Conservation (phyloP, 2,113 vertebrate genomes). For the Plestiodon gilberti region DNA sequence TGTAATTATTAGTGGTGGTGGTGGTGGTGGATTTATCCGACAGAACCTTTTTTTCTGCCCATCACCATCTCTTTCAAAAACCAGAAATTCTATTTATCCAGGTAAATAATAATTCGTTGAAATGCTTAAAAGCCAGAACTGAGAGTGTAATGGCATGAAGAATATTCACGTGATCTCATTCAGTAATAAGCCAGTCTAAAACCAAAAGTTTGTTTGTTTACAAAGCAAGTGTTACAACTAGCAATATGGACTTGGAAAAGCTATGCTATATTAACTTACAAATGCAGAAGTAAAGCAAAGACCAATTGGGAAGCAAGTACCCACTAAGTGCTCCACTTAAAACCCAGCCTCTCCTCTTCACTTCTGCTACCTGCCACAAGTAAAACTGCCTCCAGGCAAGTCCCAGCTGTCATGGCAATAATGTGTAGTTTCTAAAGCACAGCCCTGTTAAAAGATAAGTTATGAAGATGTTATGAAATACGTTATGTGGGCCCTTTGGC, state of each 20-base stretch:
- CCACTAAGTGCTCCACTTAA: neutral
- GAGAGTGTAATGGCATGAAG: neutral
- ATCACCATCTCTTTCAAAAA: neutral
- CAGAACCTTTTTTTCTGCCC: too few species aligned
- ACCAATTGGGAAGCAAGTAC: neutral
- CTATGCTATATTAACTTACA: neutral
- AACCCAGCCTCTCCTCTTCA: neutral
- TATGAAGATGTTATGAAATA: too few species aligned
- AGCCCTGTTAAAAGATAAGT: neutral
- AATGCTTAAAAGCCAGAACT: neutral
- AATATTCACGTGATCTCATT: neutral
- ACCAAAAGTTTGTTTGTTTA: neutral
- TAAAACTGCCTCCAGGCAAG: neutral
- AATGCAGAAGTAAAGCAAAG: neutral
- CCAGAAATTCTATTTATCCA: neutral
- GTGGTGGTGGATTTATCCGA: neutral
- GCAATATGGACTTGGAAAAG: neutral
- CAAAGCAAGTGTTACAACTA: neutral
- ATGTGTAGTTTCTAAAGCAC: neutral
- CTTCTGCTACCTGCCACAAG: neutral
- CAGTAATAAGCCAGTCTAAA: neutral
- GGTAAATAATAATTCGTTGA: neutral
- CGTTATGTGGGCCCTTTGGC: too few species aligned
- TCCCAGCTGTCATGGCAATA: neutral
- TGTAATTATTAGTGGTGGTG: neutral